These are phyloP conservation scores for Protobothrops mucrosquamatus DNA, from an alignment of 2,113 vertebrate species.

Conservation along the genomic window DNA sequence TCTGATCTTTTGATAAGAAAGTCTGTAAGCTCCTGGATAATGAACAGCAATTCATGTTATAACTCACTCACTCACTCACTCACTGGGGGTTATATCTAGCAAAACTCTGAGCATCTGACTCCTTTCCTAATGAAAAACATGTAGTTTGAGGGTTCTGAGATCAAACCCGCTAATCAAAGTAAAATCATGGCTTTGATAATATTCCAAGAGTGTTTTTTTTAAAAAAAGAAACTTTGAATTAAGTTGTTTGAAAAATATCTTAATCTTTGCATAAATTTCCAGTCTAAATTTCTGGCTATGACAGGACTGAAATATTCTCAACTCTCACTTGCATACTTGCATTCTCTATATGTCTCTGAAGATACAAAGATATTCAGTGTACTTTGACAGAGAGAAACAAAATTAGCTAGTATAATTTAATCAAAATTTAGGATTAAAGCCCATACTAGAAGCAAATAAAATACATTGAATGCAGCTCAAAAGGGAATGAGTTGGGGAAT, in stretches of 20 bases:
- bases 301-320: not conserved
- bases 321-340: not conserved
- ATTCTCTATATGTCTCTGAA: not conserved
- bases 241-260: not conserved
- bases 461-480: not conserved
- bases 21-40: not conserved
- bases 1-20: not conserved
- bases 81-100: not conserved
- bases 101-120: not conserved
- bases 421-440: not conserved
- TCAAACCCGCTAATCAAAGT: not conserved
- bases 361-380: not conserved
- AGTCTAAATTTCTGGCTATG: not conserved
- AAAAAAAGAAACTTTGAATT: not conserved
- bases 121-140: not conserved
- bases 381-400: not conserved
- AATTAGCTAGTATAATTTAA: not conserved
- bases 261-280: not conserved
- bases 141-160: not conserved
- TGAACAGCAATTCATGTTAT: not conserved
- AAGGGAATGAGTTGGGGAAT: rapidly evolving
- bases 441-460: not conserved
- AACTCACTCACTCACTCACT: not conserved
- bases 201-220: not conserved
- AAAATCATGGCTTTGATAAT: not conserved